phyloP scores from a whole-genome alignment of 2,888 invertebrate species.

The Oasisia sp. region DNA sequence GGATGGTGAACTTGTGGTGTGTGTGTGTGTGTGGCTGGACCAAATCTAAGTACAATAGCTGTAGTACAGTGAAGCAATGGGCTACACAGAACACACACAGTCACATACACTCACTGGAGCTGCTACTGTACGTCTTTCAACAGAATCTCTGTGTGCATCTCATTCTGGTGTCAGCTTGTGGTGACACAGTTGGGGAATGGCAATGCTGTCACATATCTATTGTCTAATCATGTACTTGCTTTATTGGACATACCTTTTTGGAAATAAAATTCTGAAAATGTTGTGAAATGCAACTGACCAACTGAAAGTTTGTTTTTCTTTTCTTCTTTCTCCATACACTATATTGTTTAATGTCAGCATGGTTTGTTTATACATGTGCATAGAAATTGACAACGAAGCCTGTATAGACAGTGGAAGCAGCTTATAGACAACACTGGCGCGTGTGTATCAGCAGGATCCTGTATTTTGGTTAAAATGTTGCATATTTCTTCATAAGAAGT shows the following conservation, averaged over 20 bases:
- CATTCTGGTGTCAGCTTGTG: not conserved
- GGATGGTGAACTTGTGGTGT: not conserved
- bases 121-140: not conserved
- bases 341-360: too few species aligned
- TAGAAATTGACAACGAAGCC: too few species aligned
- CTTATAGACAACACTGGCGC: too few species aligned
- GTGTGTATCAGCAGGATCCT: too few species aligned
- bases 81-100: not conserved
- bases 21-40: not conserved
- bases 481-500: too few species aligned
- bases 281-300: conserved; percentile 14
- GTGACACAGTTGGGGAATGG: not conserved
- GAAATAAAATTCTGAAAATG: not conserved
- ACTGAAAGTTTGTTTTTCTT: not conserved
- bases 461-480: too few species aligned
- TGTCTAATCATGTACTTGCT: not conserved
- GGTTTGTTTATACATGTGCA: too few species aligned
- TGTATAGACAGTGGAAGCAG: too few species aligned
- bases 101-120: not conserved
- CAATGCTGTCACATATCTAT: not conserved
- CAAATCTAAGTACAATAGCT: not conserved
- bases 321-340: not conserved
- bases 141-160: not conserved
- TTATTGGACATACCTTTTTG: not conserved
- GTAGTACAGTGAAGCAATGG: not conserved